A percentile compares a stretch with the other conserved stretches of the same genome.
Conservation (phyloP, 2,888 invertebrate genomes). For the Alloplasta piceator region DNA sequence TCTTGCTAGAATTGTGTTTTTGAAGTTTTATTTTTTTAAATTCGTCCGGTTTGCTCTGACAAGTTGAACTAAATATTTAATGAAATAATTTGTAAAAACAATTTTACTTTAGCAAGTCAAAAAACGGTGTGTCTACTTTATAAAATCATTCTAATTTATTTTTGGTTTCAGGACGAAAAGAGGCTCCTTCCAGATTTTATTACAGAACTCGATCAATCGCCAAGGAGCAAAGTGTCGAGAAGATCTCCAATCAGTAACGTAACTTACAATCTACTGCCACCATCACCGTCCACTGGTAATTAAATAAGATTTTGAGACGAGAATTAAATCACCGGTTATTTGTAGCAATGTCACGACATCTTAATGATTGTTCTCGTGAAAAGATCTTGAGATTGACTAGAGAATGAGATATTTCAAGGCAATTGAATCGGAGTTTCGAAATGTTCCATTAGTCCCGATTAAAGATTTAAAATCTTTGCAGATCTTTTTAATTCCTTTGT, state of each 20-base stretch:
- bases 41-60: no score
- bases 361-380: no score
- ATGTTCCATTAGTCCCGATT: no score
- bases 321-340: no score
- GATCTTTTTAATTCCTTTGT: no score
- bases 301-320: not conserved
- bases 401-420: no score
- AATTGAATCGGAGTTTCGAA: no score
- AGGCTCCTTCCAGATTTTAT: constrained; percentile 68
- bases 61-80: not conserved
- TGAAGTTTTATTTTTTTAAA: not conserved
- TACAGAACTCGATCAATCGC: constrained; percentile 78
- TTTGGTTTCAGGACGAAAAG: no score
- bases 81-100: not conserved
- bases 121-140: constrained; percentile 41
- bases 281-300: constrained; percentile 70
- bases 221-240: constrained; percentile 69
- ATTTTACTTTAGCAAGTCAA: constrained; percentile 46
- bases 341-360: no score
- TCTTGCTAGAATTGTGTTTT: not conserved
- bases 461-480: no score
- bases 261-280: constrained; percentile 68
- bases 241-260: constrained; percentile 66
- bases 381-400: no score
- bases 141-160: no score